Conservation (phyloP, 2,113 vertebrate genomes). For the Oryzias melastigma region DNA sequence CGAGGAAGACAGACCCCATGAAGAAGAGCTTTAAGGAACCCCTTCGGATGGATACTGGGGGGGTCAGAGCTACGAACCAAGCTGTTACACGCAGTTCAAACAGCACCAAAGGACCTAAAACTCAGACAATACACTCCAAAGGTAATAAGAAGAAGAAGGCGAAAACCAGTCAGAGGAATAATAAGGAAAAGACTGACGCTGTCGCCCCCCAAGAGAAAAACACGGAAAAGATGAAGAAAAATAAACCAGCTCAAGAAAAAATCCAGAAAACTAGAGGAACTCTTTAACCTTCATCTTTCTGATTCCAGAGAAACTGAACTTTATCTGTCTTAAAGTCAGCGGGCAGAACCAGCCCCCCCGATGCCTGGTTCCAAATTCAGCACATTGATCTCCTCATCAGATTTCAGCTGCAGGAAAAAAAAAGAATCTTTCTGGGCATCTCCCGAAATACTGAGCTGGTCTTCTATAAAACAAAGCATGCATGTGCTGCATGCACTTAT, state of each 20-base stretch:
- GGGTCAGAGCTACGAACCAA: slow-evolving; percentile 11
- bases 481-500: slow-evolving; percentile 7
- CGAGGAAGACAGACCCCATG: slow-evolving; percentile 22
- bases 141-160: slow-evolving; percentile 10
- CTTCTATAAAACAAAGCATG: slow-evolving; percentile 6
- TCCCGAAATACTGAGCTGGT: background rate
- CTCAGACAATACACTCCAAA: background rate
- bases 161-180: background rate
- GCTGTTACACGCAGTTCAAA: background rate
- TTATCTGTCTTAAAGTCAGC: too few relatives aligned
- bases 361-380: too few relatives aligned
- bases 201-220: slow-evolving; percentile 16
- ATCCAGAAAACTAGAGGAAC: background rate
- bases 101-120: slow-evolving; percentile 1
- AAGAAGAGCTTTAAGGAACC: slow-evolving; percentile 5
- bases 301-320: too few relatives aligned
- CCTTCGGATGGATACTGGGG: background rate
- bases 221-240: slow-evolving; percentile 17
- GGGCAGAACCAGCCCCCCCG: too few relatives aligned
- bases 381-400: background rate
- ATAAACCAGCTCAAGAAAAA: slow-evolving; percentile 7
- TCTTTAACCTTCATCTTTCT: too few relatives aligned
- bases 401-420: background rate
- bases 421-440: background rate
- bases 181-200: background rate